Evolutionary conservation across 2,888 invertebrate genomes (phyloP).

Genomic region (Apamea sordens): DNA sequence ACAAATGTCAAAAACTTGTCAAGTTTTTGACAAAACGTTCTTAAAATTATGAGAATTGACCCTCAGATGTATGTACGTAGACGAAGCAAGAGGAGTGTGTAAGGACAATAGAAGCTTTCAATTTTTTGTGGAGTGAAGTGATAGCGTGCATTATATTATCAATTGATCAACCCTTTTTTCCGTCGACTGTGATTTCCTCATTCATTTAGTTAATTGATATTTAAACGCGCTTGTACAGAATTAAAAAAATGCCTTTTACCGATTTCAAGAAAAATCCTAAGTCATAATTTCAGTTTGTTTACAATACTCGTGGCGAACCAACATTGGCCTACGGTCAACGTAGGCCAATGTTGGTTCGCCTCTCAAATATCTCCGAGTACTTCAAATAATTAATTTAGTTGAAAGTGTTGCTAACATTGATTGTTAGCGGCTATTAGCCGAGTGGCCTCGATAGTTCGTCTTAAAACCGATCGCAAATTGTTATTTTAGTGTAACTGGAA

Average conservation of each 20-base stretch:
- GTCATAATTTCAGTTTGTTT: neutral
- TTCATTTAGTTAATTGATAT: no score
- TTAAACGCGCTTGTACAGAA: neutral
- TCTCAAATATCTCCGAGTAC: constrained; percentile 5
- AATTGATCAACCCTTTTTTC: neutral
- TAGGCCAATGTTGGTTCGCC: constrained; percentile 3
- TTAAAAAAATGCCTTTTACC: neutral
- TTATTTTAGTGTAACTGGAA: constrained; percentile 39
- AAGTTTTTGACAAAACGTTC: no score
- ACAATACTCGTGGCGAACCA: neutral
- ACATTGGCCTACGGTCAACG: neutral
- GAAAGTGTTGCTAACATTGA: constrained; percentile 29
- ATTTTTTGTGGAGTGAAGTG: neutral
- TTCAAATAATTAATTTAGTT: constrained; percentile 42
- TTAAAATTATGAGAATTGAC: no score
- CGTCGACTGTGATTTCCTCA: neutral
- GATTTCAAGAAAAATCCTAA: neutral
- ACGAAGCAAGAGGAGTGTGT: neutral
- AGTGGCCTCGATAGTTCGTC: constrained; percentile 16
- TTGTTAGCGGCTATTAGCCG: constrained; percentile 43
- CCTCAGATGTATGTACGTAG: neutral
- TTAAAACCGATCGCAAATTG: constrained; percentile 25
- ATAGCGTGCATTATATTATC: neutral
- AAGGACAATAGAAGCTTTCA: neutral
- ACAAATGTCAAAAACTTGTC: no score